Conservation (phyloP, 2,797 vertebrate genomes). For the Hapalemur alaotrensis region DNA sequence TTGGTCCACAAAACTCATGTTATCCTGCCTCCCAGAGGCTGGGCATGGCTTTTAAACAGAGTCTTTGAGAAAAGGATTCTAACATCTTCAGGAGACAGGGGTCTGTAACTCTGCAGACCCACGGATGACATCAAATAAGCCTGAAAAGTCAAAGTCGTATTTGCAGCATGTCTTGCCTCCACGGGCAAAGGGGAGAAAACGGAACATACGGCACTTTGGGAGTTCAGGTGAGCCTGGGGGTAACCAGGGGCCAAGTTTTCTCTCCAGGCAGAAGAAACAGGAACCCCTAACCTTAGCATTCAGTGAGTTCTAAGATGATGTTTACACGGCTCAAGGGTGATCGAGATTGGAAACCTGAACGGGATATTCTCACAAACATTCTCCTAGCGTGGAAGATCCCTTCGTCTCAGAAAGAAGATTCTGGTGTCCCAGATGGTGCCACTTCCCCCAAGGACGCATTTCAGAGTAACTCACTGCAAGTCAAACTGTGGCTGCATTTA, state of each 20-base stretch:
- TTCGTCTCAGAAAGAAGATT: not conserved
- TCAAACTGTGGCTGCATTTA: not conserved
- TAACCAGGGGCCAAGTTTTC: not conserved
- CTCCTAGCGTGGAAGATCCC: not conserved
- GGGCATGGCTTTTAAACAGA: not conserved
- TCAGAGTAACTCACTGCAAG: not conserved
- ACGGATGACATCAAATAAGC: fast-evolving
- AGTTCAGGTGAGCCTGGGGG: not conserved
- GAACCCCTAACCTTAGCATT: too few species aligned
- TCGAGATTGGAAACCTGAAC: not conserved
- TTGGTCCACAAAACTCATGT: not conserved
- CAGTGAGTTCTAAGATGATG: not conserved
- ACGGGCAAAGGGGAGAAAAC: not conserved
- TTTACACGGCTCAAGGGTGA: not conserved
- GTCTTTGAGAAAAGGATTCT: not conserved
- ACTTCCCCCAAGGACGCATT: not conserved
- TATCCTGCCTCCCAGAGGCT: not conserved
- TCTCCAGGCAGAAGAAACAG: not conserved
- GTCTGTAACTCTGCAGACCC: not conserved
- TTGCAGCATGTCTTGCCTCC: not conserved
- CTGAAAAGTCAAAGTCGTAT: too few species aligned
- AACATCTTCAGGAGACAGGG: not conserved
- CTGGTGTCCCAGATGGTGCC: not conserved
- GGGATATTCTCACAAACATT: not conserved
- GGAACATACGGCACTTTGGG: not conserved